Conservation (phyloP, 2,888 invertebrate species). For the Tridacna crocea region DNA sequence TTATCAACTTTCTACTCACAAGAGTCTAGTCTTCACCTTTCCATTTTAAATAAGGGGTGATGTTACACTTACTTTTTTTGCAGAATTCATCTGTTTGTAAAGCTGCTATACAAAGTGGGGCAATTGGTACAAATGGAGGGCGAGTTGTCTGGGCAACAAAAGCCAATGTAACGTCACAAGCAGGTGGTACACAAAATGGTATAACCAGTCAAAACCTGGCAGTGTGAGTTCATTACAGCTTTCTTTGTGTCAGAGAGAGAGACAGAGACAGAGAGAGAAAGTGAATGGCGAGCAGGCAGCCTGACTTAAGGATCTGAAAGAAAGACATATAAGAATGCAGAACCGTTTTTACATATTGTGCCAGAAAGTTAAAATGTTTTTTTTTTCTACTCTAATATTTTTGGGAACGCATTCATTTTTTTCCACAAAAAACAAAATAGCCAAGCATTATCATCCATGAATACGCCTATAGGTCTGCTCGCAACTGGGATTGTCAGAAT, state of each 20-base stretch:
- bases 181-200: constrained; percentile 13
- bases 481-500: too few species aligned
- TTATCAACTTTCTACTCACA: too few species aligned
- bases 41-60: too few species aligned
- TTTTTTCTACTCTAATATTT: too few species aligned
- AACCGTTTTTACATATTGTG: neutral
- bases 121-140: constrained; percentile 37
- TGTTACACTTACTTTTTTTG: neutral
- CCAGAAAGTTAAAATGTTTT: too few species aligned
- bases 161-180: neutral
- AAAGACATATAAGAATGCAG: neutral
- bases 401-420: too few species aligned
- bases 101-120: constrained; percentile 35
- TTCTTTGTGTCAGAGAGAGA: neutral
- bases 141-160: constrained; percentile 40
- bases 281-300: neutral
- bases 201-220: neutral
- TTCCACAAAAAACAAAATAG: too few species aligned
- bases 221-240: neutral
- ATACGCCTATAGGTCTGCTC: too few species aligned
- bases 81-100: constrained; percentile 48
- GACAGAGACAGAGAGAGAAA: neutral
- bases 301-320: neutral
- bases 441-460: too few species aligned
- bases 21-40: too few species aligned